These are phyloP conservation scores for Coreius guichenoti DNA, from an alignment of 2,797 vertebrate genomes.

Conservation along the genomic window DNA sequence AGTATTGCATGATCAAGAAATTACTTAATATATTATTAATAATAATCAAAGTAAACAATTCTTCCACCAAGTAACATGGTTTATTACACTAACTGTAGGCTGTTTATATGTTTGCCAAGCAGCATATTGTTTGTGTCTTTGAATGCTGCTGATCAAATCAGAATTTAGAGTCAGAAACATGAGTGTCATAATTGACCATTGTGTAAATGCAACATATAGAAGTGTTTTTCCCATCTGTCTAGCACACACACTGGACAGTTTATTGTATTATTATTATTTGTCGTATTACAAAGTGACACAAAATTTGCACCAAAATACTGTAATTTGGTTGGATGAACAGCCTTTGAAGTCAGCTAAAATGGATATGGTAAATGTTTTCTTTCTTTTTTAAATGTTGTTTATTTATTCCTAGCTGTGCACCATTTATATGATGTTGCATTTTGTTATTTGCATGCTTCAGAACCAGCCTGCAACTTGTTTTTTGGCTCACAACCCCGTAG, in stretches of 20 bases:
- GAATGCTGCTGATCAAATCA: neutral
- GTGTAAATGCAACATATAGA: neutral
- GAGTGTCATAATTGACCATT: neutral
- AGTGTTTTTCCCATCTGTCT: neutral
- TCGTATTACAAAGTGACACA: neutral
- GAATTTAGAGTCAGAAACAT: neutral
- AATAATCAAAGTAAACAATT: neutral
- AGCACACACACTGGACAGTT: neutral
- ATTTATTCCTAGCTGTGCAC: neutral
- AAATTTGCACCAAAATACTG: neutral
- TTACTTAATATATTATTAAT: neutral
- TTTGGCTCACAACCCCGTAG: neutral
- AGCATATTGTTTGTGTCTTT: neutral
- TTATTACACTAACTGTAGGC: neutral
- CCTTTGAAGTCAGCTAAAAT: neutral
- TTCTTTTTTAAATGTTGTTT: neutral
- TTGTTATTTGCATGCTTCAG: slow-evolving; percentile 2
- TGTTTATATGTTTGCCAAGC: neutral
- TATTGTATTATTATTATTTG: neutral
- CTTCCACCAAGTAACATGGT: neutral
- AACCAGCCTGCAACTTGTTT: neutral
- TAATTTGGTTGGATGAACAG: neutral
- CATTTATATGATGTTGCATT: neutral
- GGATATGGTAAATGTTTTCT: neutral
- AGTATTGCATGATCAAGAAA: neutral